Evolutionary conservation across 1,140 invertebrate species (phyloP).

Genomic region (Maconellicoccus hirsutus): DNA sequence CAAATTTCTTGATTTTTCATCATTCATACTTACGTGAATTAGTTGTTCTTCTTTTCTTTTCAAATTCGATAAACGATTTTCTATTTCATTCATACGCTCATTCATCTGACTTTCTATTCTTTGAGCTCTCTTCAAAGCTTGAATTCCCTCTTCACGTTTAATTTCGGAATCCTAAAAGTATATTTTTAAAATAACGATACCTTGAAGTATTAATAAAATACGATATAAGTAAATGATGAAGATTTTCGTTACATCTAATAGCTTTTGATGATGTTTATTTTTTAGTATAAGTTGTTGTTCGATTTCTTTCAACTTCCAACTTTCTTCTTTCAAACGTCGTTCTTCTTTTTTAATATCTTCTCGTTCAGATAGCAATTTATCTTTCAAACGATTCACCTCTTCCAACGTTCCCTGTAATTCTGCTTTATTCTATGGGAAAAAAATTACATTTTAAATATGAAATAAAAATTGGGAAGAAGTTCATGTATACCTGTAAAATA

Average conservation of each 20-base stretch:
- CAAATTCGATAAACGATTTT: not conserved
- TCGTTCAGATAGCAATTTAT: not conserved
- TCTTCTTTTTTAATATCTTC: conserved; percentile 5
- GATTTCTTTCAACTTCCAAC: not conserved
- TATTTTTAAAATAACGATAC: not conserved
- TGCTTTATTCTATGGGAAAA: not conserved
- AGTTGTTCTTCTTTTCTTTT: not conserved
- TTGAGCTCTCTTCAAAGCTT: conserved; percentile 10
- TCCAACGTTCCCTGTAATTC: not conserved
- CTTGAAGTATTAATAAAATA: not conserved
- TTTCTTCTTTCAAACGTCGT: conserved; percentile 7
- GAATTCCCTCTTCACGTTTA: conserved; percentile 7
- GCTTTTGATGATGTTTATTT: not conserved
- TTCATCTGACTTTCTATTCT: conserved; percentile 13
- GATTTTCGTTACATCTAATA: not conserved
- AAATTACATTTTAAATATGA: not conserved
- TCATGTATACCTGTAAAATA: not conserved
- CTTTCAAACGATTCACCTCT: not conserved
- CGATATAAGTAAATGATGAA: not conserved
- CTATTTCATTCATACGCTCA: not conserved
- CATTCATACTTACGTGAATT: not conserved
- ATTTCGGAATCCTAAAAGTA: not conserved
- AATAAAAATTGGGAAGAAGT: not conserved
- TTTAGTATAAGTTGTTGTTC: not conserved
- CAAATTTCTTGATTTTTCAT: no score